phyloP scores from a whole-genome alignment of 2,888 invertebrate genomes.

The Stenchaetothrips biformis region DNA sequence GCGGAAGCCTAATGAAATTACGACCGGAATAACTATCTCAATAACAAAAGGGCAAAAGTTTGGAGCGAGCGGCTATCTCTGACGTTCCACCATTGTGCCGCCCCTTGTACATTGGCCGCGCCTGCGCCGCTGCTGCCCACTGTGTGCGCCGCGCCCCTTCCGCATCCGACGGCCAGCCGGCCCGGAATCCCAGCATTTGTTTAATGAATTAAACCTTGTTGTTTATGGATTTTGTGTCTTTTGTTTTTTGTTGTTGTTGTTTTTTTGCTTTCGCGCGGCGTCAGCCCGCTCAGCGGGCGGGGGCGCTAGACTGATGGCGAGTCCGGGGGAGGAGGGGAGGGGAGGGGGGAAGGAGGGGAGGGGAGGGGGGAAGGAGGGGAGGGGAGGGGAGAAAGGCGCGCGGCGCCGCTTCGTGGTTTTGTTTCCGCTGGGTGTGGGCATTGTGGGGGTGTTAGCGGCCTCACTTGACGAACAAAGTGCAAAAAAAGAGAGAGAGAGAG shows the following conservation, averaged over 20 bases:
- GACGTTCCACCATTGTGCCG: neutral
- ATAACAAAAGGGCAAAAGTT: conserved; percentile 1
- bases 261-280: no score
- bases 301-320: neutral
- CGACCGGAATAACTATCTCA: conserved; percentile 8
- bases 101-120: neutral
- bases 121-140: no score
- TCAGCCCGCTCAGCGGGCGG: no score
- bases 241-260: no score
- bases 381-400: neutral
- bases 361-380: neutral
- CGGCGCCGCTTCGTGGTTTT: neutral
- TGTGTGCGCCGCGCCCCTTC: no score
- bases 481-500: neutral
- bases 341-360: neutral
- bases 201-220: conserved; percentile 18
- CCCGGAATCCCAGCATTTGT: conserved; percentile 8
- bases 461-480: neutral
- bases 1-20: neutral
- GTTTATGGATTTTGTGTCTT: conserved; percentile 22
- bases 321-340: neutral
- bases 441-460: neutral
- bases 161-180: no score
- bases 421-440: neutral
- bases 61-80: neutral